Percentiles rank a stretch among this genome's conserved stretches.
These are phyloP conservation scores for Cephalopholis sonnerati DNA, from an alignment of 2,113 vertebrate genomes.

Conservation along the genomic window DNA sequence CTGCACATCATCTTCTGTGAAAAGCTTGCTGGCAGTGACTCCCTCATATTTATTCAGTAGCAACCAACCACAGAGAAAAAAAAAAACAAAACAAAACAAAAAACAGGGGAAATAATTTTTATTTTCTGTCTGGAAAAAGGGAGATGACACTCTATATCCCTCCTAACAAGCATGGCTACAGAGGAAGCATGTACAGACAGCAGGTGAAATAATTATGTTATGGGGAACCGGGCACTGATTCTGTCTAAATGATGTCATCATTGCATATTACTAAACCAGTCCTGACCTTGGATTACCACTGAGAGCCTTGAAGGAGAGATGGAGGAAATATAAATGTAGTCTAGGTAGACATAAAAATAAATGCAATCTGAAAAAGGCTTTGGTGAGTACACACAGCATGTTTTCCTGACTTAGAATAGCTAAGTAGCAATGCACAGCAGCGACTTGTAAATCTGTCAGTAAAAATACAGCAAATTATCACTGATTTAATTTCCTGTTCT, in stretches of 20 bases:
- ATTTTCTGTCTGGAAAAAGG: slow-evolving; percentile 8
- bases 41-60: slow-evolving; percentile 39
- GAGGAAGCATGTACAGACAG: neutral
- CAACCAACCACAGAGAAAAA: slow-evolving; percentile 3
- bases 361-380: neutral
- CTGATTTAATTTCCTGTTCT: neutral
- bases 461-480: neutral
- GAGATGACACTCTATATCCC: neutral
- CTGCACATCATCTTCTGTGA: neutral
- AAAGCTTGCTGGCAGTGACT: slow-evolving; percentile 29
- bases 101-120: neutral
- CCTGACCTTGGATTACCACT: neutral
- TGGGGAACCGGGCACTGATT: slow-evolving; percentile 8
- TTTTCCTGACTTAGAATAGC: neutral
- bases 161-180: neutral
- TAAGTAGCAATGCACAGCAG: neutral
- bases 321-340: neutral
- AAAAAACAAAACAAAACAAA: neutral
- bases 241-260: slow-evolving; percentile 19
- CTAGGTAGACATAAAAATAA: neutral
- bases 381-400: neutral
- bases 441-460: neutral
- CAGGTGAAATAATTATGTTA: slow-evolving; percentile 18
- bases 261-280: neutral
- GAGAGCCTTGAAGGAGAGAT: slow-evolving; percentile 2